Conservation (phyloP, 2,888 invertebrate species). For the Ramazzottius varieornatus region DNA sequence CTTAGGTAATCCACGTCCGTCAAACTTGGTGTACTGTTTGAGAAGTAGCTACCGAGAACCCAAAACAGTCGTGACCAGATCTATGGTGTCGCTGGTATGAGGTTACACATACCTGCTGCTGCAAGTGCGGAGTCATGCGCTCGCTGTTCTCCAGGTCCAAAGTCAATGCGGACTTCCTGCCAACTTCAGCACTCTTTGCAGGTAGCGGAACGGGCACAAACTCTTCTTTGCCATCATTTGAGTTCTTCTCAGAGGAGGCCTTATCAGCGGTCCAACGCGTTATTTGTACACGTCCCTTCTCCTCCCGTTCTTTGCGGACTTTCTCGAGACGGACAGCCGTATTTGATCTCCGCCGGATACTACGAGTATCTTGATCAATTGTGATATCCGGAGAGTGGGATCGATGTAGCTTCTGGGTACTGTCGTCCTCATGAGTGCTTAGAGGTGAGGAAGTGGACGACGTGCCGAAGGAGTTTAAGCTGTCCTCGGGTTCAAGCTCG, state of each 20-base stretch:
- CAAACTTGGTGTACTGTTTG: not conserved
- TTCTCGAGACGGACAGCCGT: slow-evolving; percentile 66
- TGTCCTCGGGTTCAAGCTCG: slow-evolving; percentile 27
- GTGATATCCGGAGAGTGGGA: slow-evolving; percentile 52
- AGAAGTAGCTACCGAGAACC: not conserved
- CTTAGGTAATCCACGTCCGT: not conserved
- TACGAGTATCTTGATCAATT: slow-evolving; percentile 29
- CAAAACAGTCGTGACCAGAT: no score
- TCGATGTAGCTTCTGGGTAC: slow-evolving; percentile 22
- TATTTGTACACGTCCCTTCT: slow-evolving; percentile 23
- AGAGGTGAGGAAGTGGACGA: slow-evolving; percentile 7
- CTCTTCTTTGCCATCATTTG: no score
- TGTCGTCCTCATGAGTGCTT: slow-evolving; percentile 11
- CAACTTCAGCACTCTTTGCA: no score
- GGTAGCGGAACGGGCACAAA: no score
- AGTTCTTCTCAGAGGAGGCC: no score
- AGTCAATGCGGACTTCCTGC: no score
- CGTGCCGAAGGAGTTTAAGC: slow-evolving; percentile 3
- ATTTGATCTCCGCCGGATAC: slow-evolving; percentile 46
- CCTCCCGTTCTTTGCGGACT: slow-evolving; percentile 52
- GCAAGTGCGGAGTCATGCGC: no score
- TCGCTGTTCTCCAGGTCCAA: no score
- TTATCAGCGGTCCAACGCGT: slow-evolving; percentile 20
- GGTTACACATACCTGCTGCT: no score
- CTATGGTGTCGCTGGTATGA: no score